Conservation (phyloP, 2,888 invertebrate genomes). For the Atethmia centrago region DNA sequence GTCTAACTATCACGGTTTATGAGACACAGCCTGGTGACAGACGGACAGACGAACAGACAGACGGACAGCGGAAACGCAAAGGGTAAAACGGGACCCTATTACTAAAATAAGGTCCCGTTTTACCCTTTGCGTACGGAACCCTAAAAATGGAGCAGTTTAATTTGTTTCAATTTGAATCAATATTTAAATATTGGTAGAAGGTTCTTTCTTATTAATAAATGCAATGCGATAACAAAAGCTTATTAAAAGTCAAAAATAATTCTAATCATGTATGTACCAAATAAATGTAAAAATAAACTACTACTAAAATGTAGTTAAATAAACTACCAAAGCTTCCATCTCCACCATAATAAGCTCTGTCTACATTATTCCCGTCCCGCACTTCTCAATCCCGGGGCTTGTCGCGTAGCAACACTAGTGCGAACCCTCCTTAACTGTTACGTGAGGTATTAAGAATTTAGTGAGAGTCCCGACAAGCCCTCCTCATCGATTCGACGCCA, state of each 20-base stretch:
- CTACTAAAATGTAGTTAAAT: no score
- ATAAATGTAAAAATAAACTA: no score
- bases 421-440: constrained; percentile 87
- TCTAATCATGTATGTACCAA: not conserved
- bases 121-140: no score
- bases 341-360: constrained; percentile 17
- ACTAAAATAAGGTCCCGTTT: no score
- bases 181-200: not conserved
- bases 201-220: not conserved
- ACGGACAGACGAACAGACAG: no score
- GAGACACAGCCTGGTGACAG: no score
- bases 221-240: not conserved
- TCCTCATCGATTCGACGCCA: constrained; percentile 69
- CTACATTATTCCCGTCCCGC: constrained; percentile 60
- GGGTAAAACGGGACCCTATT: no score
- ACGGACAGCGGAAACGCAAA: no score
- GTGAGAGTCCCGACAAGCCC: constrained; percentile 77
- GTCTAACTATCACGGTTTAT: no score
- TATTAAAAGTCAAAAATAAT: not conserved
- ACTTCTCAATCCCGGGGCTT: constrained; percentile 43
- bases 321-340: constrained; percentile 4
- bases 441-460: constrained; percentile 91
- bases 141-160: not conserved
- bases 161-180: not conserved
- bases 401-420: constrained; percentile 69